Evolutionary conservation across 1,140 invertebrate species (phyloP), one percentile per base, ranked within the genome.

Genomic region (Lasaia peninsularis): DNA sequence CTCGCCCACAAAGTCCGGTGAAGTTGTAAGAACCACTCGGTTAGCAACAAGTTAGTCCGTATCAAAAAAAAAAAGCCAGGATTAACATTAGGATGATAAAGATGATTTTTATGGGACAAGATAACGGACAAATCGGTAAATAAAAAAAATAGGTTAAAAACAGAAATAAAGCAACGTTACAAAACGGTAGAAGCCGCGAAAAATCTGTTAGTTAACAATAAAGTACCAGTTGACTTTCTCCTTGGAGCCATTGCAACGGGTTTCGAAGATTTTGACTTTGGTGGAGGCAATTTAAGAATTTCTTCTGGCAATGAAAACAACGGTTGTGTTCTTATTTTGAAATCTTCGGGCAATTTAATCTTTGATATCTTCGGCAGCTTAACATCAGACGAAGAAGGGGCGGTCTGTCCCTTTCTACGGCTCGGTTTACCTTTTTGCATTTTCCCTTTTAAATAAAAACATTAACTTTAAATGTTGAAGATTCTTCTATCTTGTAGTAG

Each of bases 271-370:
- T 80, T 80, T 6, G 61, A 62, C 9, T 69, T 75, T 1, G 78
- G 71, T 10, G 74, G 71, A 31, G 79, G 83, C 51, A 80, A 58
- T 68, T 87, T 88, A 10, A 91, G 63, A 48, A 91, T 72, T 73
- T 92, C 89, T 63, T 90, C 86, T 1, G 91, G 90, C 37, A 91
- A 61, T 8, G 87, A 88, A 78, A 90, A 92, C 53, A 91, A 62
- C 3, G 90, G 88, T 44, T 86, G 80, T 31, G 88, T 88, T 58
- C 82, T 70, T 32, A 90, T 84, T 74, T 90, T 88, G 63, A 90
- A 91, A 71, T 91, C 89, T 11, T 88, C 85, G 5, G 90, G 90
- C 68, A 90, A 75, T 56, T 80, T 71, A 32, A 89, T 75, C 69
- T 80, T 86, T 37, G 90, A 88, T 55, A 91, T 71, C 78, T 90